Percentiles rank a stretch among this genome's conserved stretches.
These are phyloP conservation scores for Solea senegalensis DNA, from an alignment of 2,113 vertebrate genomes.

Conservation along the genomic window DNA sequence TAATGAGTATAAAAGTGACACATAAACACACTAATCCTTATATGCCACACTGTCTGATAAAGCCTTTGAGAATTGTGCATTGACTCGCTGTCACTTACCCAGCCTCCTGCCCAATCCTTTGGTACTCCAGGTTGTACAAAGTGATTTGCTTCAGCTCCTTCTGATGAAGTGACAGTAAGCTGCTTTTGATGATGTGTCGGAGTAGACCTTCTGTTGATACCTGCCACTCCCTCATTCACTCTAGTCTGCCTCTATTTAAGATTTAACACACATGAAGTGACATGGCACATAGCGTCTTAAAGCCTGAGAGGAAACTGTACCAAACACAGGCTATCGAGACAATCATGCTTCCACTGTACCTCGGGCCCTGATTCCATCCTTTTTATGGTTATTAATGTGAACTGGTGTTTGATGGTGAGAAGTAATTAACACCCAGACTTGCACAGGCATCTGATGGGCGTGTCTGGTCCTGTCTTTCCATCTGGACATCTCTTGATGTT, in stretches of 20 bases:
- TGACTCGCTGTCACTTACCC: slow-evolving; percentile 49
- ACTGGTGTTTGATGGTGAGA: slow-evolving; percentile 63
- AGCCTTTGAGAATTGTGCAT: slow-evolving; percentile 49
- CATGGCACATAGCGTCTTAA: slow-evolving; percentile 27
- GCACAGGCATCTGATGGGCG: slow-evolving; percentile 46
- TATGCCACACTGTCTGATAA: slow-evolving; percentile 45
- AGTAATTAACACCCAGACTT: slow-evolving; percentile 74
- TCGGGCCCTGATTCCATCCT: slow-evolving; percentile 32
- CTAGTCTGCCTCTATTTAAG: slow-evolving; percentile 17
- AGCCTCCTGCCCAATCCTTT: slow-evolving; percentile 42
- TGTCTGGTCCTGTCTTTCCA: slow-evolving; percentile 52
- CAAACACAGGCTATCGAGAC: slow-evolving; percentile 20
- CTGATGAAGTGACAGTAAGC: slow-evolving; percentile 68
- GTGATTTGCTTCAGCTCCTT: slow-evolving; percentile 57
- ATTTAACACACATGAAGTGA: slow-evolving; percentile 47
- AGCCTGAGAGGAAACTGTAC: slow-evolving; percentile 20
- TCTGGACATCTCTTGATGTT: slow-evolving; percentile 42
- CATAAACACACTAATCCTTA: slow-evolving; percentile 44
- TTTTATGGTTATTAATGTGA: slow-evolving; percentile 64
- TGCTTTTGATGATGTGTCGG: slow-evolving; percentile 59
- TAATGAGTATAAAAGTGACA: slow-evolving; percentile 32
- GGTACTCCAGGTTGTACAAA: slow-evolving; percentile 59
- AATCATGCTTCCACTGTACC: slow-evolving; percentile 23
- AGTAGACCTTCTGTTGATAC: slow-evolving; percentile 47
- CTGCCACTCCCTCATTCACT: slow-evolving; percentile 35